These are phyloP conservation scores for Calephelis nemesis DNA, from an alignment of 1,140 invertebrate species.

Conservation along the genomic window DNA sequence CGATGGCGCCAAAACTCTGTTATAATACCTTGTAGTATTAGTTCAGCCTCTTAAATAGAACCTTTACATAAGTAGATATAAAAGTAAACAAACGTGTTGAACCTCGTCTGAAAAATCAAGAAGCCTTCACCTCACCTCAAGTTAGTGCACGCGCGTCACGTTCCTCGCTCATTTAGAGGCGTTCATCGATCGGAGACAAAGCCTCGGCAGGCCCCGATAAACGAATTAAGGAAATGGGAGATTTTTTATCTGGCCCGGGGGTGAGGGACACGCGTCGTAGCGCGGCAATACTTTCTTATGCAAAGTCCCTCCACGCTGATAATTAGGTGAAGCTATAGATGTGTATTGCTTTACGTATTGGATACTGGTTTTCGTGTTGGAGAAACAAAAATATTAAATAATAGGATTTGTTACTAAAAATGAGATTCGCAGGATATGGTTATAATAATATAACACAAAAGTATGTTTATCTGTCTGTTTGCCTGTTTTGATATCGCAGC, in stretches of 20 bases:
- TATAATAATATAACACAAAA: no score
- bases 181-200: constrained; percentile 77
- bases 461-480: no score
- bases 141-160: constrained; percentile 71
- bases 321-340: constrained; percentile 59
- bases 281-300: constrained; percentile 77
- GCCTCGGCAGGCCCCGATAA: constrained; percentile 71
- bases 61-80: background rate
- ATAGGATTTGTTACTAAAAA: no score
- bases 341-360: constrained; percentile 26
- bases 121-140: constrained; percentile 45
- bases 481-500: no score
- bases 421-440: no score
- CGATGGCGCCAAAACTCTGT: no score
- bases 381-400: no score
- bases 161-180: constrained; percentile 69
- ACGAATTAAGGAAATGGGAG: constrained; percentile 79
- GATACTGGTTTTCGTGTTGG: background rate
- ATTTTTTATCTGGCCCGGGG: constrained; percentile 74
- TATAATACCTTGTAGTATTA: no score
- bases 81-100: background rate
- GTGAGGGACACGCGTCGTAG: constrained; percentile 70
- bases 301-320: constrained; percentile 71
- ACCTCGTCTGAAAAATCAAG: constrained; percentile 8
- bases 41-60: no score